phyloP scores from a whole-genome alignment of 2,888 invertebrate species.

The Apoda limacodes region DNA sequence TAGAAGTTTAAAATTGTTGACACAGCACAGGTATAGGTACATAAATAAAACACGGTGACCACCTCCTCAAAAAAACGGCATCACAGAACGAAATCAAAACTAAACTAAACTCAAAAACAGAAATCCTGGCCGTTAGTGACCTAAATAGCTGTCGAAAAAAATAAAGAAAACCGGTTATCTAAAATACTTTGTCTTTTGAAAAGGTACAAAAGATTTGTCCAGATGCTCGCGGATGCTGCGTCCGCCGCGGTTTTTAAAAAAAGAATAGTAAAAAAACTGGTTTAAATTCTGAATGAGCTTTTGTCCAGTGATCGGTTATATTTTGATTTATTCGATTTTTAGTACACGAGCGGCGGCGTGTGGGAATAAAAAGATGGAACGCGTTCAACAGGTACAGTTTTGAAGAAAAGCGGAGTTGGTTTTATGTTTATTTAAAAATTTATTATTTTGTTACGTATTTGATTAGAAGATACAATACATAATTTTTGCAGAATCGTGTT shows the following conservation, averaged over 20 bases:
- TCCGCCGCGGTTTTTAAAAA: constrained; percentile 35
- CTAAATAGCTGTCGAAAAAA: constrained; percentile 43
- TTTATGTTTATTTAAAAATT: too few relatives aligned
- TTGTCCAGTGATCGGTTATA: constrained; percentile 61
- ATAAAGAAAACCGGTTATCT: constrained; percentile 50
- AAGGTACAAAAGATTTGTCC: constrained; percentile 47
- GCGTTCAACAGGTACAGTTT: constrained; percentile 58
- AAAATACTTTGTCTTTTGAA: constrained; percentile 51
- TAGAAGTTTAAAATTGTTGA: too few relatives aligned
- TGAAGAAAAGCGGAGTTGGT: constrained; percentile 31
- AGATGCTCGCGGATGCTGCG: constrained; percentile 64
- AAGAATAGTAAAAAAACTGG: constrained; percentile 52
- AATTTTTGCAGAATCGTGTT: too few relatives aligned
- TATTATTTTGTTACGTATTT: too few relatives aligned
- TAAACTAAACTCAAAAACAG: constrained; percentile 34
- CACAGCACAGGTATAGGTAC: too few relatives aligned
- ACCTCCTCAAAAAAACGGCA: too few relatives aligned
- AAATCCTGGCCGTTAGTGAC: constrained; percentile 52
- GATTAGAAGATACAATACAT: too few relatives aligned
- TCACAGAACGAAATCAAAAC: constrained; percentile 25
- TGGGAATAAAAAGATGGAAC: constrained; percentile 53
- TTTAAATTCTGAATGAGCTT: constrained; percentile 55
- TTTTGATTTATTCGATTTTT: constrained; percentile 70
- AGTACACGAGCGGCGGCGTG: constrained; percentile 39
- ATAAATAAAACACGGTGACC: too few relatives aligned